A percentile compares a stretch with the other conserved stretches of the same genome.
phyloP scores from a whole-genome alignment of 2,113 vertebrate species.

The Patagioenas fasciata region DNA sequence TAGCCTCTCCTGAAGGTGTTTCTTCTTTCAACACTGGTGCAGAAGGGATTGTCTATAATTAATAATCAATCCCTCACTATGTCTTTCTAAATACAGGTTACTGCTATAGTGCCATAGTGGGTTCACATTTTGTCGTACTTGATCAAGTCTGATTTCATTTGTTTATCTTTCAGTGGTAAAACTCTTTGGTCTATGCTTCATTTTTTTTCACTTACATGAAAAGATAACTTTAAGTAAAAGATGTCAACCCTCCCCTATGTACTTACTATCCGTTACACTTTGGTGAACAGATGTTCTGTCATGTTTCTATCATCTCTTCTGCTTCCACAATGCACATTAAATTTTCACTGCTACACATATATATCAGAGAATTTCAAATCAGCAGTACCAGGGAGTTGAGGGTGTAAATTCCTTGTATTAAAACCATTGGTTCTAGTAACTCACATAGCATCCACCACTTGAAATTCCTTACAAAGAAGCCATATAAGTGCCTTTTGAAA shows the following conservation, averaged over 20 bases:
- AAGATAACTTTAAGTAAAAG: background rate
- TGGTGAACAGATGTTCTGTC: background rate
- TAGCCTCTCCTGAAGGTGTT: background rate
- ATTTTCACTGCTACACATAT: background rate
- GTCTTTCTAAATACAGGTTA: background rate
- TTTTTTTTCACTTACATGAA: background rate
- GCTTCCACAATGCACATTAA: background rate
- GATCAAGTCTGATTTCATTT: background rate
- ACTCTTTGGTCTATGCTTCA: background rate
- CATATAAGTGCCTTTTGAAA: background rate
- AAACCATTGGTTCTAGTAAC: background rate
- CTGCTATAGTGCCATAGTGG: background rate
- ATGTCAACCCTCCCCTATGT: background rate
- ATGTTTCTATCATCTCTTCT: background rate
- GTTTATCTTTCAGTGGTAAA: background rate
- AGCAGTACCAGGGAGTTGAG: background rate
- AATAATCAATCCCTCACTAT: background rate
- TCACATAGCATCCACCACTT: background rate
- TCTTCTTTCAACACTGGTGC: background rate
- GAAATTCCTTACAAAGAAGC: background rate
- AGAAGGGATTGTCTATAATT: background rate
- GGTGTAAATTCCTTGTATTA: background rate
- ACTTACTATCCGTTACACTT: background rate
- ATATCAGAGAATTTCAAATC: background rate
- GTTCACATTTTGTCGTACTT: background rate